A percentile compares a stretch with the other conserved stretches of the same genome.
Conservation (phyloP, 2,113 vertebrate genomes). For the Seriola dumerili region DNA sequence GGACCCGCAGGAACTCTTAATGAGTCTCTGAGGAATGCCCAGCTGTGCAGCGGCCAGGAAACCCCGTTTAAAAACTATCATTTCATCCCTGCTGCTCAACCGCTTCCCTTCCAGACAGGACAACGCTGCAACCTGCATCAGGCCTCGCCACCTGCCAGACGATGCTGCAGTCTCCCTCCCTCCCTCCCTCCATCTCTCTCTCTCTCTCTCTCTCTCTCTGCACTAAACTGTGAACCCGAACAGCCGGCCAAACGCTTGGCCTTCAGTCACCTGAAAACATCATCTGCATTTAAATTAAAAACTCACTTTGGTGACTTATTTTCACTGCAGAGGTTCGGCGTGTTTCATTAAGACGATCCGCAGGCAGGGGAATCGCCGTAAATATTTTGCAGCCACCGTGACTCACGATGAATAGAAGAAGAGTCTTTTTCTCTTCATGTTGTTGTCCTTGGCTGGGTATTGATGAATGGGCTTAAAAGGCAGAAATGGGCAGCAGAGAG, state of each 20-base stretch:
- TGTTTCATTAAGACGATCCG: constrained; percentile 36
- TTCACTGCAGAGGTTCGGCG: neutral
- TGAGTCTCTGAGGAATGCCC: constrained; percentile 59
- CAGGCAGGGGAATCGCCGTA: neutral
- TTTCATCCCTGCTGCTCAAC: constrained; percentile 14
- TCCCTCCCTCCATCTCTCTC: neutral
- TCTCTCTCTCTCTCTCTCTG: neutral
- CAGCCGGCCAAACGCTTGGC: constrained; percentile 29
- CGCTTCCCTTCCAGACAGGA: constrained; percentile 39
- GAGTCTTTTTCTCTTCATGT: neutral
- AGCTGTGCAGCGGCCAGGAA: constrained; percentile 46
- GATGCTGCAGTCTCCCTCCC: neutral
- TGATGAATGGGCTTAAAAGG: neutral
- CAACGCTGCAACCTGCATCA: constrained; percentile 21
- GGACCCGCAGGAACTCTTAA: constrained; percentile 43
- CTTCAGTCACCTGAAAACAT: constrained; percentile 50
- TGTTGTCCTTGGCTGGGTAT: neutral
- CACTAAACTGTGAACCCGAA: constrained; percentile 18
- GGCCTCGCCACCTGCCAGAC: constrained; percentile 31
- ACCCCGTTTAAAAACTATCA: constrained; percentile 30
- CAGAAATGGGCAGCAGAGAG: neutral
- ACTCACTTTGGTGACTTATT: constrained; percentile 15
- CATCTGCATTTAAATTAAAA: constrained; percentile 62
- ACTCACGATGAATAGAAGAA: constrained; percentile 1
- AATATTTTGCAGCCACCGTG: constrained; percentile 3